Base-by-base conservation (phyloP, 1,140 invertebrate genomes). In the Elysia chlorotica region DNA sequence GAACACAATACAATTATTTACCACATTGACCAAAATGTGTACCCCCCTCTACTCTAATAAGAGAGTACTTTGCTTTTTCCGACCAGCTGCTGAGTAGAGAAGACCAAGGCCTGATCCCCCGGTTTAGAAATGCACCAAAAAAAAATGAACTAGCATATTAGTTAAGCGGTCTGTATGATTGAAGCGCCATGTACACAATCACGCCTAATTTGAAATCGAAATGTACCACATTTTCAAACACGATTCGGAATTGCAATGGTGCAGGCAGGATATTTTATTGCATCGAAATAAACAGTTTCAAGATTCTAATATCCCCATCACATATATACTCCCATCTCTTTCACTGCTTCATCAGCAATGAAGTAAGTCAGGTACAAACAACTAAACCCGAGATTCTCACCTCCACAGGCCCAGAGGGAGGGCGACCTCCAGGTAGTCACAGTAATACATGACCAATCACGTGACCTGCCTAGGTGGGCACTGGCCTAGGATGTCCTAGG, bases 391-490 rank as follows among this genome's bases (percentile, higher is more conserved):
- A 19, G 28, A 33, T 10, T 33, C 36, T 70, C 30, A 61, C 67
- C 67, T 59, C 53, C 53, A 70, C 1, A 70, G 28, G 28, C 54
- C 57, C 10, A 57, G 2, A 25, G 56, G 56, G 5, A 70, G 67
- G 19, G 56, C 67, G 28, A 70, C 38, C 25, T 57, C 53, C 54
- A 70, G 54, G 17, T 59, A 30, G 31, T 70, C 54, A 25, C 54
- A 70, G 25, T 37, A 70, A 38, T 25, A 70, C 54, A 70, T 61
- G 30, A 25, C 17, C 23, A 36, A 28, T 14, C 61, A 33, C 5
- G 17, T 63, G 14, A 4, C 4, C 36, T 41, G 19, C 33, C 48
- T 6, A 5, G 17, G 21, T 19, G 23, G 30, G 23, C 4, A 17
- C n/a, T 19, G 4, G 23, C 6, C 23, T 23, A 23, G 6, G 23